A percentile compares a stretch with the other conserved stretches of the same genome.
phyloP scores from a whole-genome alignment of 2,113 vertebrate genomes.

The Motacilla tschutschensis region DNA sequence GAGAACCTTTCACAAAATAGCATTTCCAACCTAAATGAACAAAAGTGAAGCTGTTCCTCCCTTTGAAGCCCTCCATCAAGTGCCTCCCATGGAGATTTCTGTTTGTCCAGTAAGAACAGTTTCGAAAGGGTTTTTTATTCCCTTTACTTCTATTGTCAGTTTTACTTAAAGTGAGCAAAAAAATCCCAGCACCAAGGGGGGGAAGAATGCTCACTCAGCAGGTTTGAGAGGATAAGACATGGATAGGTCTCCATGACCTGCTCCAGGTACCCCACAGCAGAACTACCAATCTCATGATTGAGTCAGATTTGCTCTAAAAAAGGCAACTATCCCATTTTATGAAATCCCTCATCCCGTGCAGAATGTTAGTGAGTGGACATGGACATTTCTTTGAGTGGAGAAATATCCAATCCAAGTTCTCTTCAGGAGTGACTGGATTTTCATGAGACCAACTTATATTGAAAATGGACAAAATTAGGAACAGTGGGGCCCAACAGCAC shows the following conservation, averaged over 20 bases:
- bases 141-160: neutral
- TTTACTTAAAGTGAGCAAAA: neutral
- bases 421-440: neutral
- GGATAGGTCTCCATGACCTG: too few relatives aligned
- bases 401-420: neutral
- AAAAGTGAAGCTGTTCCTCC: neutral
- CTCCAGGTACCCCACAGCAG: neutral
- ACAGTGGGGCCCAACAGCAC: accelerated
- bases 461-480: neutral
- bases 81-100: neutral
- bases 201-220: neutral
- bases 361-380: accelerated
- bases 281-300: accelerated
- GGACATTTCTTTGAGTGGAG: neutral
- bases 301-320: neutral
- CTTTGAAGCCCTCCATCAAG: neutral
- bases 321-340: neutral
- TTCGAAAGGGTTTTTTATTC: neutral
- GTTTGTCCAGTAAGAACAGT: neutral
- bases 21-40: neutral
- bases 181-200: neutral
- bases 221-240: neutral
- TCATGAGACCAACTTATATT: neutral
- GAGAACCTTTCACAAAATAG: neutral
- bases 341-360: accelerated